Base-by-base conservation (phyloP, 2,888 invertebrate species). In the Nebria brevicollis region DNA sequence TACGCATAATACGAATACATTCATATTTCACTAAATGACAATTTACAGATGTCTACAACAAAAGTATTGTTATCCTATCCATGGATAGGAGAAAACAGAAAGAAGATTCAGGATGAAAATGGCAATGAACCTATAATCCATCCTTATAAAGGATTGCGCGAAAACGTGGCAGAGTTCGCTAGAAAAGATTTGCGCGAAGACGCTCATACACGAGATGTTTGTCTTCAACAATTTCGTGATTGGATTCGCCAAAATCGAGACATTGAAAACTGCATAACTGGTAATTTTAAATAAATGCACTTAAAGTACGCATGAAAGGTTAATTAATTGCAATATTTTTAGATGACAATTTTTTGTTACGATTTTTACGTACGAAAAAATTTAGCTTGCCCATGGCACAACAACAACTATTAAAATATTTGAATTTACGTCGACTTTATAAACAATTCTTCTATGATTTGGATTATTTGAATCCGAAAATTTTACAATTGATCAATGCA, bases 301-400 rank as follows among this genome's bases (percentile, higher is more conserved):
- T 54, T 7, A 54, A 54, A 54, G 0, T 54, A 7, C 4, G 4
- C 34, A 34, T 34, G 34, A 5, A 34, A 54, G 15, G 2, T 20
- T 13, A 68, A 15, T 20, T 1, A 2, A 68, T 25, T 41, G 10
- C 7, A 83, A 73, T 83, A 83, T 83, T 75, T 88, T 88, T 89
- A 94, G 95, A 95, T 87, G 93, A 94, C 83, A 91, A 90, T 72
- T 96, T 96, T 87, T 89, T 95, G 78, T 89, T 96, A 84, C 90
- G 95, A 75, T 96, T 95, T 86, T 90, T 96, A 82, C 92, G 95
- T 1, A 93, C 93, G 83, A 95, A 94, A 87, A 96, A 95, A 88
- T 96, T 92, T 90, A 94, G 94, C 86, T 91, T 96, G 54, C 94
- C 93, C 1, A 93, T 95, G 93, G 94, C 95, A 0, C 94, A 95